Conservation (phyloP, 2,888 invertebrate genomes). For the Syrphus vitripennis region DNA sequence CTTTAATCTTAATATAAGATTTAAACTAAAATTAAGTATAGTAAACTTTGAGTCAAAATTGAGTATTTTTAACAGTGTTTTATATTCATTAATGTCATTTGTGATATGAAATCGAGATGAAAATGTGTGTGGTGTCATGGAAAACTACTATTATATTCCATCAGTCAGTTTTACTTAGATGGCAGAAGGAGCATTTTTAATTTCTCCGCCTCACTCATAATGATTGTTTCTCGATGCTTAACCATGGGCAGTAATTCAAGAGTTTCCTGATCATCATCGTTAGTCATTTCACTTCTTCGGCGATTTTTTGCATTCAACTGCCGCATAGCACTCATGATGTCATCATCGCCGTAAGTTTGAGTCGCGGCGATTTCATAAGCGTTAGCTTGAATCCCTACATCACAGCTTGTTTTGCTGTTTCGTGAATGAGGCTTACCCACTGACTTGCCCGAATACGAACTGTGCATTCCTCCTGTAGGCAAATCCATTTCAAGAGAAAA, state of each 20-base stretch:
- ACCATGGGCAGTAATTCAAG: constrained; percentile 75
- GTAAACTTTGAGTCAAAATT: constrained; percentile 50
- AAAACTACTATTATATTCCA: neutral
- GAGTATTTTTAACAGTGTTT: constrained; percentile 53
- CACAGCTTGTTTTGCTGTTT: constrained; percentile 83
- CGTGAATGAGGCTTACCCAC: constrained; percentile 81
- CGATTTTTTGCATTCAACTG: constrained; percentile 77
- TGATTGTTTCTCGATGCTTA: constrained; percentile 74
- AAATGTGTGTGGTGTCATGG: constrained; percentile 1
- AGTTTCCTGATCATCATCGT: constrained; percentile 76
- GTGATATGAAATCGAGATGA: neutral
- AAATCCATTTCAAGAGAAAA: constrained; percentile 81
- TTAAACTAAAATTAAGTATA: constrained; percentile 40
- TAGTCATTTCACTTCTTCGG: constrained; percentile 74
- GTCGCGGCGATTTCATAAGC: constrained; percentile 82
- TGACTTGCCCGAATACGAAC: constrained; percentile 82
- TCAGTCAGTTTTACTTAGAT: constrained; percentile 76
- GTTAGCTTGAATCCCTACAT: constrained; percentile 84
- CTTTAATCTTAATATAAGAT: constrained; percentile 69
- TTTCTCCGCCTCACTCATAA: constrained; percentile 81
- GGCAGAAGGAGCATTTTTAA: constrained; percentile 81
- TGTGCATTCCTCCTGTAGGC: constrained; percentile 78
- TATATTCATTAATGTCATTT: neutral
- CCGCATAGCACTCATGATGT: constrained; percentile 76
- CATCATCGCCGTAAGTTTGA: constrained; percentile 78